Percentiles rank a stretch among this genome's conserved stretches.
These are phyloP conservation scores for Strigops habroptila DNA, from an alignment of 2,113 vertebrate genomes.

Conservation along the genomic window DNA sequence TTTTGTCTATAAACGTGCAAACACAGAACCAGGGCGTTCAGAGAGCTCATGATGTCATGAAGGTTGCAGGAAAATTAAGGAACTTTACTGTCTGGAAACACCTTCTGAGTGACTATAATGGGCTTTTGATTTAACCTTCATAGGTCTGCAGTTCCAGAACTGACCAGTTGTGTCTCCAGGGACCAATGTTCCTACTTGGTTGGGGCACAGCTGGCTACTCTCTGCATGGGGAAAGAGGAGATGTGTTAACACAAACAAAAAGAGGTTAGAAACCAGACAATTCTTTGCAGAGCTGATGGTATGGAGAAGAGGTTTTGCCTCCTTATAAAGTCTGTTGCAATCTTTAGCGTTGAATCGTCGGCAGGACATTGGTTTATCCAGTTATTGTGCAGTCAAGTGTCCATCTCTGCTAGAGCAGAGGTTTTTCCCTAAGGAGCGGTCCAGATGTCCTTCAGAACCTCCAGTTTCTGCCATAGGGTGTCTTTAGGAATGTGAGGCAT, in stretches of 20 bases:
- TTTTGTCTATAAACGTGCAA: neutral
- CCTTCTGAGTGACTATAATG: neutral
- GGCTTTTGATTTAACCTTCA: neutral
- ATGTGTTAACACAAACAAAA: neutral
- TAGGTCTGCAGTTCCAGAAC: neutral
- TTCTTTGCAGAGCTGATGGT: neutral
- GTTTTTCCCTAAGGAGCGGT: neutral
- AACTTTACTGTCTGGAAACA: neutral
- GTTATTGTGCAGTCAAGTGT: neutral
- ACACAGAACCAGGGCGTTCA: rapidly evolving
- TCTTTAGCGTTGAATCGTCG: neutral
- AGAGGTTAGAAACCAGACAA: neutral
- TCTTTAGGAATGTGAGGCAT: neutral
- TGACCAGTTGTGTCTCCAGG: neutral
- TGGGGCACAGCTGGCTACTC: neutral
- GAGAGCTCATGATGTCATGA: neutral
- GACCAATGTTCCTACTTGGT: neutral
- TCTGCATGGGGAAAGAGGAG: neutral
- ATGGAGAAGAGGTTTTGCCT: neutral
- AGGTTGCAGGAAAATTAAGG: neutral
- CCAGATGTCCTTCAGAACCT: neutral
- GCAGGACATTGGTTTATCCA: neutral
- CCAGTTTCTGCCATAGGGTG: neutral
- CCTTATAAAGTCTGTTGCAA: neutral
- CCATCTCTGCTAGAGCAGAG: neutral